Percentiles rank a stretch among this genome's conserved stretches.
Evolutionary conservation across 1,140 invertebrate species (phyloP).

Genomic region (Penaeus vannamei): DNA sequence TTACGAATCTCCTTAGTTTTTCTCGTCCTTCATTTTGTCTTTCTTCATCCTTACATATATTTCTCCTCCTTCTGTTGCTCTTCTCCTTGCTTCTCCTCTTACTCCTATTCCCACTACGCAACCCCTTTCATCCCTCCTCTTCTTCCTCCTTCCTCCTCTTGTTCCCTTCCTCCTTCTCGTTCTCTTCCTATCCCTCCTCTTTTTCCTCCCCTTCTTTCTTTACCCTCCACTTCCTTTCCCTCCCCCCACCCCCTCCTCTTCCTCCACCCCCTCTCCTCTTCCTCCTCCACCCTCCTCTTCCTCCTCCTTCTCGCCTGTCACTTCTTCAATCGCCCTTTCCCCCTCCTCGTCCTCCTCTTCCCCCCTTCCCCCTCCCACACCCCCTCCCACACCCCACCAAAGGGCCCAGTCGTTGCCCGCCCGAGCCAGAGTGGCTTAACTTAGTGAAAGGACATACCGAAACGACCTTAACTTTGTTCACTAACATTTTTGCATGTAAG

Average conservation of each 20-base stretch:
- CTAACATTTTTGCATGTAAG: conserved; percentile 65
- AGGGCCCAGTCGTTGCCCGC: neutral
- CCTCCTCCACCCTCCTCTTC: neutral
- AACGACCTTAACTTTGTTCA: conserved; percentile 63
- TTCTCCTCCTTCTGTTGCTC: neutral
- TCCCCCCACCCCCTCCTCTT: neutral
- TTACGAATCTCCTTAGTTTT: neutral
- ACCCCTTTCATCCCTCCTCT: neutral
- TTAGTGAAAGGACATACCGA: conserved; percentile 60
- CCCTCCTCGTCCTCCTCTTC: neutral
- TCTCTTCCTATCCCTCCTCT: neutral
- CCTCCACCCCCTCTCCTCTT: neutral
- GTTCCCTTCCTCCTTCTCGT: neutral
- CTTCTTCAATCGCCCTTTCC: neutral
- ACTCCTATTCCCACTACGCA: neutral
- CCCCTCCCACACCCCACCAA: neutral
- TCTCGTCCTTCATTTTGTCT: neutral
- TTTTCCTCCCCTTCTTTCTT: neutral
- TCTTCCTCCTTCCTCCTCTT: neutral
- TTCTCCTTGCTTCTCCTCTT: neutral
- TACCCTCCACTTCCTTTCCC: neutral
- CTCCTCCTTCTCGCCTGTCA: neutral
- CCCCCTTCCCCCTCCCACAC: neutral
- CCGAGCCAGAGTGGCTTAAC: conserved; percentile 50
- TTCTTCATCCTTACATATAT: neutral